phyloP scores from a whole-genome alignment of 2,888 invertebrate species.

The Eristalis pertinax region DNA sequence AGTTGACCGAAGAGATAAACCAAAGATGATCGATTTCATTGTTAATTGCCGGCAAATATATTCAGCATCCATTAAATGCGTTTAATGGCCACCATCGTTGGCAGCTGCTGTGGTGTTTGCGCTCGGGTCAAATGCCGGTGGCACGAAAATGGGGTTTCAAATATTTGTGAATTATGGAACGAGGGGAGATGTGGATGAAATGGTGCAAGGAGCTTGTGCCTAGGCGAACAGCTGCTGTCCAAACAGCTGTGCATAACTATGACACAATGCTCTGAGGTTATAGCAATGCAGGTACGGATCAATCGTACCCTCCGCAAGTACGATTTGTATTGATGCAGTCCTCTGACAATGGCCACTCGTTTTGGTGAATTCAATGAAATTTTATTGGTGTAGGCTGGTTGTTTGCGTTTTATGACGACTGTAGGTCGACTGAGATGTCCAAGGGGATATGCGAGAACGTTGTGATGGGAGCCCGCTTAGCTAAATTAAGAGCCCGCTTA shows the following conservation, averaged over 20 bases:
- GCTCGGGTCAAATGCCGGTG: not conserved
- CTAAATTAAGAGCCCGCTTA: too few relatives aligned
- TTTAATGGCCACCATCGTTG: conserved; percentile 14
- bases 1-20: conserved; percentile 54
- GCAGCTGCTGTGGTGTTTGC: conserved; percentile 48
- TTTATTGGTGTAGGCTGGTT: not conserved
- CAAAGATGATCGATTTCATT: conserved; percentile 49
- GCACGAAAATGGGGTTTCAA: not conserved
- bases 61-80: conserved; percentile 56
- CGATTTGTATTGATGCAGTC: not conserved
- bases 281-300: conserved; percentile 48
- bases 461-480: not conserved
- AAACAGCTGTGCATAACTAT: conserved; percentile 37
- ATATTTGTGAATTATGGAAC: conserved; percentile 1
- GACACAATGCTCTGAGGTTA: conserved; percentile 6
- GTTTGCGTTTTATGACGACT: not conserved
- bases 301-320: not conserved
- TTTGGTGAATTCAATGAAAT: not conserved
- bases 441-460: not conserved
- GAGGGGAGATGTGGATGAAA: not conserved
- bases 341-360: not conserved
- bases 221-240: conserved; percentile 48
- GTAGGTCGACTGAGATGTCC: not conserved
- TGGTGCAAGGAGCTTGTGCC: conserved; percentile 25
- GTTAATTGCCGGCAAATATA: conserved; percentile 62